A percentile compares a stretch with the other conserved stretches of the same genome.
phyloP scores from a whole-genome alignment of 2,113 vertebrate genomes.

The Tetrax tetrax region DNA sequence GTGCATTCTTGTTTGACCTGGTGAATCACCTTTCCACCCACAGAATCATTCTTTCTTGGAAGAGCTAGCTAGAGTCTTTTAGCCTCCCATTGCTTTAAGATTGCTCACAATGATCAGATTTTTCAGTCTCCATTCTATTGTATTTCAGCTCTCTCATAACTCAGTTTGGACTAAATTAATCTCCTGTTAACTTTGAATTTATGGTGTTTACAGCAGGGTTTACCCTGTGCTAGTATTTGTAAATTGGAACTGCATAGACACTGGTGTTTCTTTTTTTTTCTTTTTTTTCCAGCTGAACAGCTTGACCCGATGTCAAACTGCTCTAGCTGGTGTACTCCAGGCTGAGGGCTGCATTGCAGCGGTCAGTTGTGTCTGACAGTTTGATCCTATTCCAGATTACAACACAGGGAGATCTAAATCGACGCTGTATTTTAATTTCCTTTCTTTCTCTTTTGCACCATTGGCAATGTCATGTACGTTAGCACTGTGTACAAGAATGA shows the following conservation, averaged over 20 bases:
- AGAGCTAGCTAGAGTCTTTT: background rate
- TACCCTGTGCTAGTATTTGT: background rate
- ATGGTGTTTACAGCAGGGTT: background rate
- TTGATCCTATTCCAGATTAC: background rate
- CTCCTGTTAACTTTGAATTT: background rate
- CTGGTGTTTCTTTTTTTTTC: background rate
- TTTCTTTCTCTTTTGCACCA: background rate
- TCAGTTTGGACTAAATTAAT: background rate
- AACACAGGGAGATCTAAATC: background rate
- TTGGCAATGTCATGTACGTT: background rate
- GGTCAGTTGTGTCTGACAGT: background rate
- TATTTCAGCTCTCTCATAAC: background rate
- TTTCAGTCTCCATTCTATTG: background rate
- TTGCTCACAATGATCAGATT: background rate
- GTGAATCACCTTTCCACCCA: background rate
- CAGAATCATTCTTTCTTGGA: background rate
- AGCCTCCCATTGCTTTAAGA: background rate
- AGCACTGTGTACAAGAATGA: background rate
- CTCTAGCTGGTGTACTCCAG: background rate
- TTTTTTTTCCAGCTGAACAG: background rate
- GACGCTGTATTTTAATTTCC: background rate
- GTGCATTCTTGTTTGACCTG: background rate
- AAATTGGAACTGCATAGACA: background rate
- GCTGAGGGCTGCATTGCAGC: background rate
- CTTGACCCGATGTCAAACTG: background rate